A percentile compares a stretch with the other conserved stretches of the same genome.
Conservation (phyloP, 2,113 vertebrate genomes). For the Phocoena sinus region DNA sequence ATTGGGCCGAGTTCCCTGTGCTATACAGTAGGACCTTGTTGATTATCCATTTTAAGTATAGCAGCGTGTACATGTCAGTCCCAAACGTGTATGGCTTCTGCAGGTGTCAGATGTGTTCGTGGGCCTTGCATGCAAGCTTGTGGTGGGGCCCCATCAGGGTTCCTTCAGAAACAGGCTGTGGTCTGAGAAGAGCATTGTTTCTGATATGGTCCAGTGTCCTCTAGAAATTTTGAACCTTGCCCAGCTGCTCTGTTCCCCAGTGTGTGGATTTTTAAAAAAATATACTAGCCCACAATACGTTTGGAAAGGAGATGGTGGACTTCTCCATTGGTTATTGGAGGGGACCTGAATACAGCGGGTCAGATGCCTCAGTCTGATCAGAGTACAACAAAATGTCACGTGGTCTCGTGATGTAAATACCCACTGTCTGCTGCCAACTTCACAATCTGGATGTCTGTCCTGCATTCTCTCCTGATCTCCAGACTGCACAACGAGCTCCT, state of each 20-base stretch:
- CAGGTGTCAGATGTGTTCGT: constrained; percentile 26
- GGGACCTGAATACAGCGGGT: not conserved
- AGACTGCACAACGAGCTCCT: not conserved
- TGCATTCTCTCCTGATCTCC: not conserved
- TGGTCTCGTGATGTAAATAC: not conserved
- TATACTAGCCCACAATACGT: too few species aligned
- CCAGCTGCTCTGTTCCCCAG: not conserved
- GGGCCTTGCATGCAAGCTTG: not conserved
- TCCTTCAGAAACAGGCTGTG: not conserved
- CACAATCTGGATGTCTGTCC: not conserved
- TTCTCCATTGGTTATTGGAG: not conserved
- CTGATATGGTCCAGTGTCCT: not conserved
- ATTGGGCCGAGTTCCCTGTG: too few species aligned
- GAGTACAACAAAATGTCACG: not conserved
- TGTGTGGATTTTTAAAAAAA: not conserved
- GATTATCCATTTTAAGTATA: too few species aligned
- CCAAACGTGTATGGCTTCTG: constrained; percentile 44
- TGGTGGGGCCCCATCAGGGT: not conserved
- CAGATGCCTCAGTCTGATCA: not conserved
- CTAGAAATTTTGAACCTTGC: not conserved
- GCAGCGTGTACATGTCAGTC: too few species aligned
- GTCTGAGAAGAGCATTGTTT: not conserved
- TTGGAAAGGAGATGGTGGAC: not conserved
- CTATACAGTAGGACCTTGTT: too few species aligned
- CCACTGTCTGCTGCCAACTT: not conserved